These are phyloP conservation scores for Ptyas mucosa DNA, from an alignment of 2,113 vertebrate species.

Conservation along the genomic window DNA sequence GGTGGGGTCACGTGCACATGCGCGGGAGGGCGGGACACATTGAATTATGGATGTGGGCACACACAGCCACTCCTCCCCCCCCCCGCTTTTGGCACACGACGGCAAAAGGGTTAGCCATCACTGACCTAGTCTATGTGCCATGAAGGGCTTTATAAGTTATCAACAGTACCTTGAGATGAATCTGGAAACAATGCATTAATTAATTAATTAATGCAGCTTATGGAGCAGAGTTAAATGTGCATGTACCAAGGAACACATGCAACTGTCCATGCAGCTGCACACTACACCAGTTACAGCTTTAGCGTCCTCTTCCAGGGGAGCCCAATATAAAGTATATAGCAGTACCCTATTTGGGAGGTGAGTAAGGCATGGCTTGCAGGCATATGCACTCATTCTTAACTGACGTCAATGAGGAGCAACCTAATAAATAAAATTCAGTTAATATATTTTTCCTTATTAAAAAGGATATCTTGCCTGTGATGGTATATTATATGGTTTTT, in stretches of 20 bases:
- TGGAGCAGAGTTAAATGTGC: background rate
- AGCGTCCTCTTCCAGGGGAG: background rate
- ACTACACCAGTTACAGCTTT: background rate
- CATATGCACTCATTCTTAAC: background rate
- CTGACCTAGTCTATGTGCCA: background rate
- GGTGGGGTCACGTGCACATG: too few species aligned
- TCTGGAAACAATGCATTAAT: background rate
- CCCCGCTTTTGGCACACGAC: too few species aligned
- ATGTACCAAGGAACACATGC: background rate
- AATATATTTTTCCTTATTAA: background rate
- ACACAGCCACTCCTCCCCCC: too few species aligned
- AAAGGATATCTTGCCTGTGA: background rate
- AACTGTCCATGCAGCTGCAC: background rate
- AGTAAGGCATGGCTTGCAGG: background rate
- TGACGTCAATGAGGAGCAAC: background rate
- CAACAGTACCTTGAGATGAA: background rate
- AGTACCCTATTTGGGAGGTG: background rate
- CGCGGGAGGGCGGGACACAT: too few species aligned
- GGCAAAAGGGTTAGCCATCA: too few species aligned
- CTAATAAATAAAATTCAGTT: background rate
- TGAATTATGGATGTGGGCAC: too few species aligned
- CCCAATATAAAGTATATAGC: background rate
- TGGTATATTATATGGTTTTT: background rate
- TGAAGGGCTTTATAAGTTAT: background rate
- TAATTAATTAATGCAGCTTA: background rate